phyloP scores from a whole-genome alignment of 1,140 invertebrate species.

The Maconellicoccus hirsutus region DNA sequence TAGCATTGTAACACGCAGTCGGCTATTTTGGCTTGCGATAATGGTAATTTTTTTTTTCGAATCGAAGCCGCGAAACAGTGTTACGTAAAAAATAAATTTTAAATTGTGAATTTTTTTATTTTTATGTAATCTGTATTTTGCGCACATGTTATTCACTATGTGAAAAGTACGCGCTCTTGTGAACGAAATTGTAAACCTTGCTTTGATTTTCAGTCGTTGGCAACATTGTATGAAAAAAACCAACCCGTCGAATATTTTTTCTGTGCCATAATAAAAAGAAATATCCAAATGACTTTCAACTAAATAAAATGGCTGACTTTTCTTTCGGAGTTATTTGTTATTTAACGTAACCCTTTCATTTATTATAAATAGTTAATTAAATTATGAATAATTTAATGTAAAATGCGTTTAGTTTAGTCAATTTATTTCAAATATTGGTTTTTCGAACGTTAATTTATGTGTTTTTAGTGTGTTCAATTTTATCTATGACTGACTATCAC shows the following conservation, averaged over 20 bases:
- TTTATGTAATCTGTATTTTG: too few relatives aligned
- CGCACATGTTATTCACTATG: too few relatives aligned
- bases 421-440: not conserved
- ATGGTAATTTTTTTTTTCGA: not conserved
- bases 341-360: not conserved
- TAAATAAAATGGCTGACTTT: slow-evolving; percentile 11
- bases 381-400: not conserved
- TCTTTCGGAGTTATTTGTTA: not conserved
- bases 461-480: not conserved
- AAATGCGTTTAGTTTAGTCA: not conserved
- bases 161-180: too few relatives aligned
- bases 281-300: not conserved
- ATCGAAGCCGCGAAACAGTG: not conserved
- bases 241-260: not conserved
- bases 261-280: not conserved
- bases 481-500: slow-evolving; percentile 6
- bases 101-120: too few relatives aligned
- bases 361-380: not conserved
- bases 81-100: not conserved
- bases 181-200: too few relatives aligned
- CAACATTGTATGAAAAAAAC: too few relatives aligned
- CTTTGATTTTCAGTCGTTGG: too few relatives aligned
- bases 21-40: not conserved
- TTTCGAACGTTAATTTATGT: not conserved
- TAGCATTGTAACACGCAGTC: not conserved